Percentiles rank a stretch among this genome's conserved stretches.
phyloP scores from a whole-genome alignment of 2,113 vertebrate species.

The Tachuris rubrigastra region DNA sequence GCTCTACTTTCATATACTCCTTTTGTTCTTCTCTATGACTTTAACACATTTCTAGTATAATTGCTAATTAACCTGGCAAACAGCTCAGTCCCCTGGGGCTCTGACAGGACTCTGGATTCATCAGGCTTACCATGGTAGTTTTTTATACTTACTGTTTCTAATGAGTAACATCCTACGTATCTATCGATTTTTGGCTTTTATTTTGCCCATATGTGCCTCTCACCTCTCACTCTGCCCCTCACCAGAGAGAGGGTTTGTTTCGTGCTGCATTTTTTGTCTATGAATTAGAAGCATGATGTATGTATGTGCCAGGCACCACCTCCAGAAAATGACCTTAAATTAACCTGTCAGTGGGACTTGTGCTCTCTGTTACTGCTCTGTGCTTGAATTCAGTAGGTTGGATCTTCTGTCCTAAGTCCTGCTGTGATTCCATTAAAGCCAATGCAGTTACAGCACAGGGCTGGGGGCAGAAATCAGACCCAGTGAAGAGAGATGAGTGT shows the following conservation, averaged over 20 bases:
- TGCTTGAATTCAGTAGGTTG: not conserved
- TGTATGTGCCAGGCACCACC: not conserved
- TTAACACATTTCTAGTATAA: conserved; percentile 1
- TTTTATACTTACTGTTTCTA: not conserved
- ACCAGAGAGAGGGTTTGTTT: not conserved
- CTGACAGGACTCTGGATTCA: not conserved
- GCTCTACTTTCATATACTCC: not conserved
- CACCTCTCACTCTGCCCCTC: not conserved
- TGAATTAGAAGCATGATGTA: not conserved
- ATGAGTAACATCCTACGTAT: not conserved
- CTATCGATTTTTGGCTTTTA: not conserved
- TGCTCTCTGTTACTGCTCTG: not conserved
- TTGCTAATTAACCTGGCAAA: conserved; percentile 29
- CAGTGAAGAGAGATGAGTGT: not conserved
- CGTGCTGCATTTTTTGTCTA: not conserved
- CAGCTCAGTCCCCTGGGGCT: not conserved
- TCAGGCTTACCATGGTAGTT: not conserved
- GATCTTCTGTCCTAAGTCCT: not conserved
- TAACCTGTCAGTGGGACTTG: not conserved
- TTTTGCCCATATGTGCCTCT: not conserved
- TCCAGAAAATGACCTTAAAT: not conserved
- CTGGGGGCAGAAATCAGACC: not conserved
- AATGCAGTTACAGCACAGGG: not conserved
- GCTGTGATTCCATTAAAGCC: not conserved
- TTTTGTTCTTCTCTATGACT: conserved; percentile 33